A percentile compares a stretch with the other conserved stretches of the same genome.
Conservation (phyloP, 35 echinoderm and acorn worm species). For the Eucidaris tribuloides region DNA sequence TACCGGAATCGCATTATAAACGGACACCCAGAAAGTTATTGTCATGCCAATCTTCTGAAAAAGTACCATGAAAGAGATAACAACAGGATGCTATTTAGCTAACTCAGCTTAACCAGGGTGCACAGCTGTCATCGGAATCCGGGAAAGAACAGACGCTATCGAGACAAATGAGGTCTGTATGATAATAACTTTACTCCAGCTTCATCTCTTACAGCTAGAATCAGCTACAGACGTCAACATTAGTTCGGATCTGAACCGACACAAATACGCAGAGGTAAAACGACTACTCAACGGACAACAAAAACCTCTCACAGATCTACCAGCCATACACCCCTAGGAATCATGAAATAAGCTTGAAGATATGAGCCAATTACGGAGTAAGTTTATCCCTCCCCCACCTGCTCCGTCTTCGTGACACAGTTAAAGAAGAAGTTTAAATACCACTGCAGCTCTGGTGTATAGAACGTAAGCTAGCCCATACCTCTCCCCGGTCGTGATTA, state of each 20-base stretch:
- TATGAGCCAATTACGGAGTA: slow-evolving; percentile 10
- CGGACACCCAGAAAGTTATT: not conserved
- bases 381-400: slow-evolving; percentile 46
- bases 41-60: not conserved
- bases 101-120: not conserved
- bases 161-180: too few relatives aligned
- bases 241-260: not conserved
- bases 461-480: slow-evolving; percentile 6
- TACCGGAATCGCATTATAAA: not conserved
- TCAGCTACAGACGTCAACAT: slow-evolving; percentile 34
- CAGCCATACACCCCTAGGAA: slow-evolving; percentile 46
- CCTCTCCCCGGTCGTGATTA: slow-evolving; percentile 41
- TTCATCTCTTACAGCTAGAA: slow-evolving; percentile 10
- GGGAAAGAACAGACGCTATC: not conserved
- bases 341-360: slow-evolving; percentile 28
- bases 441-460: slow-evolving; percentile 13
- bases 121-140: not conserved
- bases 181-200: not conserved
- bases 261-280: not conserved
- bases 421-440: slow-evolving; percentile 41
- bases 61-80: not conserved
- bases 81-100: too few relatives aligned
- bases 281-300: not conserved
- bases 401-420: slow-evolving; percentile 44
- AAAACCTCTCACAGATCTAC: slow-evolving; percentile 46